phyloP scores from a whole-genome alignment of 30 jellyfish, hydroid and myxozoan genomes.

The Turritopsis dohrnii region DNA sequence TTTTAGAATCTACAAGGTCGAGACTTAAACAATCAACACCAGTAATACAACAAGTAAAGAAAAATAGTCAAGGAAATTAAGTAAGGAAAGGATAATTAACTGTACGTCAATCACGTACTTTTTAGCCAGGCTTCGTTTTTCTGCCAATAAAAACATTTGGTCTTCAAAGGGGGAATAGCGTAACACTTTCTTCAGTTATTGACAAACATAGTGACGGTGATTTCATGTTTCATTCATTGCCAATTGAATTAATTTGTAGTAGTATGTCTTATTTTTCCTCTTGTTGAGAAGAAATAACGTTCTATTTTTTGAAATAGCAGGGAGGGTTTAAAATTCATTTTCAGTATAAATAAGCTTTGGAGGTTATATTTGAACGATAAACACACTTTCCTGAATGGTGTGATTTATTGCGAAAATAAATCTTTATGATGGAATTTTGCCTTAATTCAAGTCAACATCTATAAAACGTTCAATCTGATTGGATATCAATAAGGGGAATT shows the following conservation, averaged over 20 bases:
- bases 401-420: not conserved
- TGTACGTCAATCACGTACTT: not conserved
- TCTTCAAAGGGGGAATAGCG: not conserved
- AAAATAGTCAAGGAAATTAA: not conserved
- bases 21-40: too few relatives aligned
- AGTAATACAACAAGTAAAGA: too few relatives aligned
- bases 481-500: not conserved
- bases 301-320: not conserved
- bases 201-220: not conserved
- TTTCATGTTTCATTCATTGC: not conserved
- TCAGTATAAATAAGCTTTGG: not conserved
- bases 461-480: not conserved
- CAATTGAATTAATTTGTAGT: not conserved
- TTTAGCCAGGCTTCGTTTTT: not conserved
- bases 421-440: not conserved
- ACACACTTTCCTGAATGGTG: not conserved
- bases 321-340: not conserved
- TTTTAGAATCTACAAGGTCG: too few relatives aligned
- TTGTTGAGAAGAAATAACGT: not conserved
- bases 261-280: not conserved
- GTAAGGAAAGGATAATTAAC: not conserved
- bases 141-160: not conserved
- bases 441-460: not conserved
- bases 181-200: not conserved
- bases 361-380: not conserved